Percentiles rank a stretch among this genome's conserved stretches.
phyloP scores from a whole-genome alignment of 2,113 vertebrate genomes.

The Coturnix japonica region DNA sequence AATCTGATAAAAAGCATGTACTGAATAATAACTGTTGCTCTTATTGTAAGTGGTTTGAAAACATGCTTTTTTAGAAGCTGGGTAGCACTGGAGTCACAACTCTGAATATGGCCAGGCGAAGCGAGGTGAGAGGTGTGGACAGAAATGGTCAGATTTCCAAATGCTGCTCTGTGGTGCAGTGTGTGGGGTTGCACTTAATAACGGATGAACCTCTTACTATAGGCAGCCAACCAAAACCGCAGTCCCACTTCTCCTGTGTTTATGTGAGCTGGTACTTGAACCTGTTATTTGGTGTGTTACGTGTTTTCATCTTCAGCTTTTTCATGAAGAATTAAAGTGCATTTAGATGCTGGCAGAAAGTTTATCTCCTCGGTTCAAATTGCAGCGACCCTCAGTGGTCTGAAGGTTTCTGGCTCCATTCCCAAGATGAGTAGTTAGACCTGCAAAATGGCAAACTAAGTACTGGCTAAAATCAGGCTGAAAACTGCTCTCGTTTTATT shows the following conservation, averaged over 20 bases:
- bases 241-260: not conserved
- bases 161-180: accelerated
- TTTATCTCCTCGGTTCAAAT: not conserved
- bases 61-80: conserved; percentile 25
- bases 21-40: conserved; percentile 69
- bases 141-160: not conserved
- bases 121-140: not conserved
- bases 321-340: not conserved
- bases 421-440: not conserved
- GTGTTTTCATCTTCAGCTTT: not conserved
- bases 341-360: not conserved
- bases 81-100: conserved; percentile 8
- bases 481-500: not conserved
- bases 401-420: not conserved
- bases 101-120: not conserved
- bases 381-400: not conserved
- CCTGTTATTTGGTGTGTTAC: not conserved
- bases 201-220: not conserved
- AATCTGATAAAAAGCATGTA: conserved; percentile 70
- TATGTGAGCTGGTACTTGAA: not conserved
- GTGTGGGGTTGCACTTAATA: not conserved
- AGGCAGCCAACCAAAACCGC: not conserved
- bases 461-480: not conserved
- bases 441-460: not conserved
- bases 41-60: conserved; percentile 57